Evolutionary conservation across 1,140 invertebrate species (phyloP).

Genomic region (Zaprionus africanus): DNA sequence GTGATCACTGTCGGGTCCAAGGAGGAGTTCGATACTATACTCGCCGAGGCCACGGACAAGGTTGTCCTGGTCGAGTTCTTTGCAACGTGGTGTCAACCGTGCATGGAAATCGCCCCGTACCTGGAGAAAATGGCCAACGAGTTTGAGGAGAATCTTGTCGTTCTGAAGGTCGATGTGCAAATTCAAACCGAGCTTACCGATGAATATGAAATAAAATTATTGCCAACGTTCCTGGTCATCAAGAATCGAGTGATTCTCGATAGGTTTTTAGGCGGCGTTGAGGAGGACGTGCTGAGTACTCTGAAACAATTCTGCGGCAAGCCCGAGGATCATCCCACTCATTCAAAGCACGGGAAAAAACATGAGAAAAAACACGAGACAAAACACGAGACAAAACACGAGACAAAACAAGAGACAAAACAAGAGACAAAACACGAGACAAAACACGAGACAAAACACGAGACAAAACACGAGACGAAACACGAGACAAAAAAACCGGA

Average conservation of each 20-base stretch:
- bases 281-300: conserved; percentile 86
- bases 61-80: conserved; percentile 93
- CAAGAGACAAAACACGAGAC: neutral
- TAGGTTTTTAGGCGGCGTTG: conserved; percentile 92
- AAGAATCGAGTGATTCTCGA: conserved; percentile 90
- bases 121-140: conserved; percentile 88
- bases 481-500: neutral
- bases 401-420: neutral
- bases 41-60: conserved; percentile 90
- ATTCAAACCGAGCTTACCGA: conserved; percentile 92
- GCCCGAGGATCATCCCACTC: conserved; percentile 15
- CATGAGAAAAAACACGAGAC: too few relatives aligned
- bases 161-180: conserved; percentile 95
- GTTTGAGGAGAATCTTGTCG: conserved; percentile 79
- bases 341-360: neutral
- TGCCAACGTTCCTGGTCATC: conserved; percentile 97
- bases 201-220: conserved; percentile 92
- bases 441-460: neutral
- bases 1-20: conserved; percentile 83
- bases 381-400: too few relatives aligned
- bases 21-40: conserved; percentile 88
- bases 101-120: conserved; percentile 94
- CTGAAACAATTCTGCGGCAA: conserved; percentile 86
- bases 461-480: neutral
- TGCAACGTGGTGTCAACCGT: conserved; percentile 94